phyloP scores from a whole-genome alignment of 2,113 vertebrate species.

The Gopherus evgoodei region DNA sequence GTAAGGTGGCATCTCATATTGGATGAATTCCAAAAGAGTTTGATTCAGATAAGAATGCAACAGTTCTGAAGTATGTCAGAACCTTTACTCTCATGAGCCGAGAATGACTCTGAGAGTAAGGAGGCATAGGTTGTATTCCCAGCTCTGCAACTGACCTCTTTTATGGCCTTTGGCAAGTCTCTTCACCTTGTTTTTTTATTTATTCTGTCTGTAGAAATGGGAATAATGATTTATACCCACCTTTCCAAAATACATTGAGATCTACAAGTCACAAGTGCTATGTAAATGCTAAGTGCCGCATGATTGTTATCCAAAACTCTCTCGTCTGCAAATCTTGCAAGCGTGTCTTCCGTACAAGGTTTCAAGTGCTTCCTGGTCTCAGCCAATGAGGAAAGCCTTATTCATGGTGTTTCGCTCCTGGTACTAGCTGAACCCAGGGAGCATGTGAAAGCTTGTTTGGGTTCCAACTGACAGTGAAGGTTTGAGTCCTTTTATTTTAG shows the following conservation, averaged over 20 bases:
- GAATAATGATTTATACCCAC: not conserved
- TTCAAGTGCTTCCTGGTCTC: not conserved
- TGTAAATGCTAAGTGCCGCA: not conserved
- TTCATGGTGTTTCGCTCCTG: not conserved
- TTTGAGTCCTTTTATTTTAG: not conserved
- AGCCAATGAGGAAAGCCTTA: not conserved
- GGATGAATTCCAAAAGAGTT: constrained; percentile 70
- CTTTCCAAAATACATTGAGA: not conserved
- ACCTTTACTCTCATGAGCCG: constrained; percentile 47
- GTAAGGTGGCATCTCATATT: constrained; percentile 69
- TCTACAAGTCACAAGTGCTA: not conserved
- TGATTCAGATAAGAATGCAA: constrained; percentile 68
- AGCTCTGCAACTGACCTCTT: constrained; percentile 59
- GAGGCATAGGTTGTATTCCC: constrained; percentile 57
- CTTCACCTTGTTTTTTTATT: constrained; percentile 50
- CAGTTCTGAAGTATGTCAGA: constrained; percentile 20
- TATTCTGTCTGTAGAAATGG: fast-evolving
- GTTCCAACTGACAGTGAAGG: not conserved
- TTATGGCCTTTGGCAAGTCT: constrained; percentile 28
- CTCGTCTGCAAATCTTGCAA: not conserved
- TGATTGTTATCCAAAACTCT: not conserved
- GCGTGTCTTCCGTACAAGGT: not conserved
- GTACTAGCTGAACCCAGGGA: not conserved
- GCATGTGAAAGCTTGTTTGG: not conserved
- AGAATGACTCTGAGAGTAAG: constrained; percentile 73